phyloP scores from a whole-genome alignment of 2,113 vertebrate genomes.

The Melozone crissalis region DNA sequence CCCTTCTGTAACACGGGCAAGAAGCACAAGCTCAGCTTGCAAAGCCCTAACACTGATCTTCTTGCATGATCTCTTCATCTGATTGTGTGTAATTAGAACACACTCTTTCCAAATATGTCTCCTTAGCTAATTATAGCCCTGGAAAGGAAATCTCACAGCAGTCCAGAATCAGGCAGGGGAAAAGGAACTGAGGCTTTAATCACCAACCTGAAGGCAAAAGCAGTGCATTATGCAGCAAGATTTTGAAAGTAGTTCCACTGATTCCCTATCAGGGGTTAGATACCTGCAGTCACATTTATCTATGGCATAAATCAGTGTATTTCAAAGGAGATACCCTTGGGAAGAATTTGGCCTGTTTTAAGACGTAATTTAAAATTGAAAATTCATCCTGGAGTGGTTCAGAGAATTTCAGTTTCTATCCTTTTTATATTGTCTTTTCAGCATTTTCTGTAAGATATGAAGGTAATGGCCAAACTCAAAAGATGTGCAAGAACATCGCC shows the following conservation, averaged over 20 bases:
- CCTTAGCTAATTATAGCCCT: not conserved
- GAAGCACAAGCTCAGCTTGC: not conserved
- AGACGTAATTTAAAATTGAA: not conserved
- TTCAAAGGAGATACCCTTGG: not conserved
- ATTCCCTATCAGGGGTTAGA: not conserved
- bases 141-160: not conserved
- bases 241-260: not conserved
- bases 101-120: not conserved
- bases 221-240: not conserved
- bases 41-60: not conserved
- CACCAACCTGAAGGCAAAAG: not conserved
- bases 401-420: not conserved
- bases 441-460: not conserved
- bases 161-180: not conserved
- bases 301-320: not conserved
- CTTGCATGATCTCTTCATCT: not conserved
- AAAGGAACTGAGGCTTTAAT: conserved; percentile 6
- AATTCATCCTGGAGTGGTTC: not conserved
- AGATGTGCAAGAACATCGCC: not conserved
- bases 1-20: not conserved
- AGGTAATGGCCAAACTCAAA: not conserved
- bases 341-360: not conserved
- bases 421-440: not conserved
- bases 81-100: not conserved
- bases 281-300: not conserved